Percentiles rank a stretch among this genome's conserved stretches.
Evolutionary conservation across 1,140 invertebrate genomes (phyloP).

Genomic region (Laodelphax striatellus): DNA sequence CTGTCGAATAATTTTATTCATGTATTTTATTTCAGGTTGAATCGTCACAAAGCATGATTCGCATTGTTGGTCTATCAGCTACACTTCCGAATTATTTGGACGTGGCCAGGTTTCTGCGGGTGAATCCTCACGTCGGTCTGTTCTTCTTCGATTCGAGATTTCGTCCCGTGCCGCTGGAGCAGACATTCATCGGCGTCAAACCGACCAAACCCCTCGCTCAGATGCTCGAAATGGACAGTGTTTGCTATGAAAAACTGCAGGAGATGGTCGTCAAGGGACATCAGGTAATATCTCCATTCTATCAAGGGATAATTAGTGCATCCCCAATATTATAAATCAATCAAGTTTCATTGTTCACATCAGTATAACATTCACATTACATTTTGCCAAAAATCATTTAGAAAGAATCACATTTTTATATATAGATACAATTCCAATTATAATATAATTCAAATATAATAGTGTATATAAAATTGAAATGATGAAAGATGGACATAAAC

Average conservation of each 20-base stretch:
- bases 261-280: constrained; percentile 80
- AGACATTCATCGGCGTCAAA: constrained; percentile 89
- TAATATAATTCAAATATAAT: too few species aligned
- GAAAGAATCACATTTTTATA: too few species aligned
- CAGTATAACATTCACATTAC: too few species aligned
- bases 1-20: neutral
- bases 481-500: too few species aligned
- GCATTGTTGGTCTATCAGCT: constrained; percentile 95
- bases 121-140: constrained; percentile 84
- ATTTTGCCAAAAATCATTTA: too few species aligned
- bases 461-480: too few species aligned
- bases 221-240: constrained; percentile 76
- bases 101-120: constrained; percentile 86
- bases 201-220: constrained; percentile 60
- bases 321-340: too few species aligned
- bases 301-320: too few species aligned
- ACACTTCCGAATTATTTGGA: constrained; percentile 97
- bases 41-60: constrained; percentile 90
- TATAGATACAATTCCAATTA: too few species aligned
- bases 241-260: constrained; percentile 88
- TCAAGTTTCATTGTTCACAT: too few species aligned
- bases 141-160: constrained; percentile 98
- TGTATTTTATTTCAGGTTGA: constrained; percentile 52
- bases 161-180: constrained; percentile 86
- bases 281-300: constrained; percentile 44